These are phyloP conservation scores for Callaeas wilsoni DNA, from an alignment of 2,113 vertebrate species.

Conservation along the genomic window DNA sequence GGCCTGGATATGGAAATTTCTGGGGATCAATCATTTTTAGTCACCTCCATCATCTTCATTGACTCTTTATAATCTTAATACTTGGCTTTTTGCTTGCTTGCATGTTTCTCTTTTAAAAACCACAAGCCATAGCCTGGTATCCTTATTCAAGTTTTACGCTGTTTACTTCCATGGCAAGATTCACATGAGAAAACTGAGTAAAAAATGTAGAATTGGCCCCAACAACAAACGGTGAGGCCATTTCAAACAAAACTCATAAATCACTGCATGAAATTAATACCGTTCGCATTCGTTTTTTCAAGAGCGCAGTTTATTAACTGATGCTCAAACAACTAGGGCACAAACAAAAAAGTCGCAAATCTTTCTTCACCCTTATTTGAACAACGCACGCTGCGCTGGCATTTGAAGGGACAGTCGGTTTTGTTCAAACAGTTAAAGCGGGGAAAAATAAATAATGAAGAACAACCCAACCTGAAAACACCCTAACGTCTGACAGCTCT, in stretches of 20 bases:
- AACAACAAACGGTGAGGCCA: background rate
- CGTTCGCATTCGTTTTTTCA: background rate
- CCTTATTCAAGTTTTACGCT: background rate
- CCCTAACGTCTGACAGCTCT: conserved; percentile 37
- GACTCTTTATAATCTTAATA: background rate
- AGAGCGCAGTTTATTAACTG: background rate
- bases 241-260: background rate
- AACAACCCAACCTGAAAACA: conserved; percentile 30
- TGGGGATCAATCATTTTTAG: background rate
- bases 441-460: background rate
- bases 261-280: background rate
- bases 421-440: background rate
- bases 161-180: background rate
- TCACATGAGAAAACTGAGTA: background rate
- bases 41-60: background rate
- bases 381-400: background rate
- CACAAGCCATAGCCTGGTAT: background rate
- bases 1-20: background rate
- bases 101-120: background rate
- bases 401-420: background rate
- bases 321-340: background rate
- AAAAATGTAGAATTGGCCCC: background rate
- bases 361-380: background rate
- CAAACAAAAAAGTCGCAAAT: background rate
- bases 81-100: background rate